Conservation (phyloP, 2,888 invertebrate species). For the Phasia obesa region DNA sequence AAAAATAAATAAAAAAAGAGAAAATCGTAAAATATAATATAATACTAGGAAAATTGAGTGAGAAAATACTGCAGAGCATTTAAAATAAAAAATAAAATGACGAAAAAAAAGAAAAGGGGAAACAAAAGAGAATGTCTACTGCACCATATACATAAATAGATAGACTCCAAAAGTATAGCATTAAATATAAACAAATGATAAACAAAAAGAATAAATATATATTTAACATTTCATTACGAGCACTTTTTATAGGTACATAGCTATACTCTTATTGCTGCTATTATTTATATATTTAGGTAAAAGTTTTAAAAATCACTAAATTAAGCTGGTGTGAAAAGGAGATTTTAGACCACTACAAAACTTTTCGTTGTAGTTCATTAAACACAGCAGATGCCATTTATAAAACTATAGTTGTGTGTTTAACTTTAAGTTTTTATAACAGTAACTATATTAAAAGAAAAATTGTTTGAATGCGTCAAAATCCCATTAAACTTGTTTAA, state of each 20-base stretch:
- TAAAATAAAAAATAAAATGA: slow-evolving; percentile 11
- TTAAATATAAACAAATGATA: no score
- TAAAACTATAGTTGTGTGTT: not conserved
- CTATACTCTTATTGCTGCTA: not conserved
- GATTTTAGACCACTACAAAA: slow-evolving; percentile 49
- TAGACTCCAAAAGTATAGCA: not conserved
- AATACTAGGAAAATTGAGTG: slow-evolving; percentile 11
- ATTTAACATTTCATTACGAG: not conserved
- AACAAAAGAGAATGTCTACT: not conserved
- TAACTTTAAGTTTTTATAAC: no score
- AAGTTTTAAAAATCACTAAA: not conserved
- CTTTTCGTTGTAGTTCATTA: slow-evolving; percentile 79
- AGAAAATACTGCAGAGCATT: not conserved
- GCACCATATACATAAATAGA: not conserved
- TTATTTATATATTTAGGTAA: slow-evolving; percentile 30
- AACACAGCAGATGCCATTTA: slow-evolving; percentile 73
- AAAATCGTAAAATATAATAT: slow-evolving; percentile 29
- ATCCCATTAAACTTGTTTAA: not conserved
- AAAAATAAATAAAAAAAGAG: slow-evolving; percentile 7
- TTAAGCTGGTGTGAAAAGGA: not conserved
- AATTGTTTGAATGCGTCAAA: not conserved
- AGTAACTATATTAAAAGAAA: not conserved
- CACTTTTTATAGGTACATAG: not conserved
- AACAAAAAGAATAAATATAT: no score
- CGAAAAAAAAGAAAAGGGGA: slow-evolving; percentile 10